Percentiles rank a stretch among this genome's conserved stretches.
phyloP scores from a whole-genome alignment of 2,797 vertebrate species.

The Sebastes baramenuke region DNA sequence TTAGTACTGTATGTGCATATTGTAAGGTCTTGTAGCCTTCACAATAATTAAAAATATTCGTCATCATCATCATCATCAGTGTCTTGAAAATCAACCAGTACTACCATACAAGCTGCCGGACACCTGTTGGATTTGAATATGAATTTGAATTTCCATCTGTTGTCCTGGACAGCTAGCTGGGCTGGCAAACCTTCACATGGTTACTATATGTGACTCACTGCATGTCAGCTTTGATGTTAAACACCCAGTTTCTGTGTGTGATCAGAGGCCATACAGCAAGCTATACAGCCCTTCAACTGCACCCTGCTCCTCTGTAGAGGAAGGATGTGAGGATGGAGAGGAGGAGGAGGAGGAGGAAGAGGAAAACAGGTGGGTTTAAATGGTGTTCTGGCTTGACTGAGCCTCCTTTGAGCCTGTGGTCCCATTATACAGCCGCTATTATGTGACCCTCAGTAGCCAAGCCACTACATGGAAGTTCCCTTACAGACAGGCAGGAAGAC shows the following conservation, averaged over 20 bases:
- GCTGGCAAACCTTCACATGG: background rate
- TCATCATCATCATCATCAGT: background rate
- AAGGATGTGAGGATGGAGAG: conserved; percentile 45
- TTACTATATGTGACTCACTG: background rate
- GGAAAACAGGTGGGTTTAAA: conserved; percentile 65
- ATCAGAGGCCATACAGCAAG: conserved; percentile 16
- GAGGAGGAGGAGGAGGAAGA: conserved; percentile 14
- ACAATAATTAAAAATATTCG: background rate
- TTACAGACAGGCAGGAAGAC: conserved; percentile 26
- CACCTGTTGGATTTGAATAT: conserved; percentile 16
- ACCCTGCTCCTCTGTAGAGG: conserved; percentile 25
- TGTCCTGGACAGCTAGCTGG: background rate
- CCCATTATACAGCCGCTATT: conserved; percentile 47
- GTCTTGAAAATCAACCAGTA: background rate
- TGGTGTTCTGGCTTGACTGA: conserved; percentile 43
- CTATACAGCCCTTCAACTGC: conserved; percentile 5
- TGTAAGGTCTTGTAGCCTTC: background rate
- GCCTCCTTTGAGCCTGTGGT: conserved; percentile 37
- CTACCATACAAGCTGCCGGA: background rate
- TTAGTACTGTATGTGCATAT: background rate
- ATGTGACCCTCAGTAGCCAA: conserved; percentile 21
- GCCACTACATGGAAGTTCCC: conserved; percentile 22
- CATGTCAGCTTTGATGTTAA: conserved; percentile 35
- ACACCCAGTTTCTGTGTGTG: conserved; percentile 2
- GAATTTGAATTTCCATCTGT: conserved; percentile 1